Base-by-base conservation (phyloP, 2,113 vertebrate genomes). In the Hippocampus abdominalis region DNA sequence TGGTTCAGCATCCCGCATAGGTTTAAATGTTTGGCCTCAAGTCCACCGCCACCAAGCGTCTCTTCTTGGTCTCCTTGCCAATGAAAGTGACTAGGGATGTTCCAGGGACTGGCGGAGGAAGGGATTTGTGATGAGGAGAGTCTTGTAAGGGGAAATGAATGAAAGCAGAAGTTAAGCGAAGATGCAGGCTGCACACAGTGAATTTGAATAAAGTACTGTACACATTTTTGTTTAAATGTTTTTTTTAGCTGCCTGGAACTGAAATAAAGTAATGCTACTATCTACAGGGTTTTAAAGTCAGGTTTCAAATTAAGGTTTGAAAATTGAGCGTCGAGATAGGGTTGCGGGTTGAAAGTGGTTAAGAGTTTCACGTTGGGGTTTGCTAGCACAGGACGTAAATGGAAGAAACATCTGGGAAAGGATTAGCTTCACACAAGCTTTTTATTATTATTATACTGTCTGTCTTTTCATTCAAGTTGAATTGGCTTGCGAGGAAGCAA, bases 21-120 rank as follows among this genome's bases (percentile, higher is more conserved):
- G 80, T 65, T 69, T 44, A 84, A 72, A 74, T 74, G 71, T 79
- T 67, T 46, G 66, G 82, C 74, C 77, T 79, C 77, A 73, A 87
- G 84, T 75, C 74, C 70, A 0, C 69, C 53, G 69, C 83, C 79
- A 81, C 75, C 71, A 78, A 64, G 64, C 29, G 44, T 63, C 69
- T 84, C 73, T 83, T 84, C 73, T 83, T 51, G 18, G 32, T 21
- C 12, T 13, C 8, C 18, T 23, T 16, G n/a, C 40, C 21, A 9
- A 53, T 59, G 13, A 59, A 59, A 29, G 25, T 2, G 4, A 59
- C 25, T 16, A 59, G 25, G 25, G 27, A 59, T 29, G 25, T 59
- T 5, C 32, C 53, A 69, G 13, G 67, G 59, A 36, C 39, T 13
- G 61, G 23, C 3, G 15, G 39, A 27, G 21, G 20, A 54, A 25